Evolutionary conservation across 2,113 vertebrate genomes (phyloP), one percentile per base, ranked within the genome.

Genomic region (Pomatostomus ruficeps): DNA sequence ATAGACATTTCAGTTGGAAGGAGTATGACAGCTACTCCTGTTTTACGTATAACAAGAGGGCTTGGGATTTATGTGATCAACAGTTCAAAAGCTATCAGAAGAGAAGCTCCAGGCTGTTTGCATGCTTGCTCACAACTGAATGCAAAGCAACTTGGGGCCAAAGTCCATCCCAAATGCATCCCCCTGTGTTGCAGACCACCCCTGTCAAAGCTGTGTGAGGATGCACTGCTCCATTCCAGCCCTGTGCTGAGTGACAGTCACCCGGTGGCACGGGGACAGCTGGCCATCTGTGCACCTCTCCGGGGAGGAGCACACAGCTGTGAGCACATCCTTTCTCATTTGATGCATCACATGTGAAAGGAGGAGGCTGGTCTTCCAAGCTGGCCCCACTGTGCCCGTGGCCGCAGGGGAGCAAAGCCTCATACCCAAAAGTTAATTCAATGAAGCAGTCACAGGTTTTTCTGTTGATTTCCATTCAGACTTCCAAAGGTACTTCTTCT

Each of bases 401-500:
- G 55, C 92, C 62, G 10, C 10, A 3, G 43, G 59, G 43, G 75
- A 42, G 52, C 35, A 78, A 72, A 93, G 76, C 65, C 43, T 2
- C 8, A 6, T 23, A 5, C 18, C 63, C 17, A 7, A 61, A 16
- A 58, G 35, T 58, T 9, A 35, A 43, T 42, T 49, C 49, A 68
- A 16, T 67, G 86, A 12, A 77, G 54, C 63, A 26, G 33, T 42
- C 46, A 2, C 75, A 33, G 57, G 31, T 91, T 93, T 91, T 83
- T 33, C 78, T 73, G 29, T 55, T 51, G 49, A 82, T 93, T 89
- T 62, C 85, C 66, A 52, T 79, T 62, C 81, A 85, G 89, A 22
- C 57, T 72, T 93, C 96, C 82, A 90, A 91, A 96, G 86, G 74
- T 38, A 8, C 83, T 79, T 95, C 71, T 92, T 96, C 70, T 75